Percentiles rank a stretch among this genome's conserved stretches.
These are phyloP conservation scores for Cepphus grylle DNA, from an alignment of 2,113 vertebrate genomes.

Conservation along the genomic window DNA sequence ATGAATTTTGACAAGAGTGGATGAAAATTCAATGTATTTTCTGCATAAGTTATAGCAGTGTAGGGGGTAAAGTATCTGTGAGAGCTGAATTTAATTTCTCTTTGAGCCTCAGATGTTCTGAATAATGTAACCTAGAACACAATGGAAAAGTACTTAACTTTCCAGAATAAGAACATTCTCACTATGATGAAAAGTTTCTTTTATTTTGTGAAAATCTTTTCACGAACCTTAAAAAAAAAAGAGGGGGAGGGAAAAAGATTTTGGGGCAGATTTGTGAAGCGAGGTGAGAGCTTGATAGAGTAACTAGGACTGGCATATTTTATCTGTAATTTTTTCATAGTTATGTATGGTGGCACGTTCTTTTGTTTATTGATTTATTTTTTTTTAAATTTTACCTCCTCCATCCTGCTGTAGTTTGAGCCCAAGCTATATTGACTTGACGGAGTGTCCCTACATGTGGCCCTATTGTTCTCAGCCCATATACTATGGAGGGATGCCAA, in stretches of 20 bases:
- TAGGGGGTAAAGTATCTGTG: not conserved
- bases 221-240: not conserved
- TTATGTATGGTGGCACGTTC: not conserved
- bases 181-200: not conserved
- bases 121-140: not conserved
- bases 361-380: not conserved
- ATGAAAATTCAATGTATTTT: not conserved
- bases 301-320: not conserved
- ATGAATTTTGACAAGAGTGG: not conserved
- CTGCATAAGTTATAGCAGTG: not conserved
- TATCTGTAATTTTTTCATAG: not conserved
- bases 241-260: not conserved
- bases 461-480: slow-evolving; percentile 99
- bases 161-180: not conserved
- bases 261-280: not conserved
- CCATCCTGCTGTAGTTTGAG: slow-evolving; percentile 80
- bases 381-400: not conserved
- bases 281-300: not conserved
- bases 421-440: slow-evolving; percentile 96
- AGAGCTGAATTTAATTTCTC: not conserved
- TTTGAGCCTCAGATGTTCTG: not conserved
- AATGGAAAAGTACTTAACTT: not conserved
- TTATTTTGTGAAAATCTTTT: not conserved
- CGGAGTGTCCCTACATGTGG: slow-evolving; percentile 99
- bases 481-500: slow-evolving; percentile 98